Evolutionary conservation across 2,888 invertebrate genomes (phyloP), one percentile per base, ranked within the genome.

Genomic region (Hyposoter dolosus): DNA sequence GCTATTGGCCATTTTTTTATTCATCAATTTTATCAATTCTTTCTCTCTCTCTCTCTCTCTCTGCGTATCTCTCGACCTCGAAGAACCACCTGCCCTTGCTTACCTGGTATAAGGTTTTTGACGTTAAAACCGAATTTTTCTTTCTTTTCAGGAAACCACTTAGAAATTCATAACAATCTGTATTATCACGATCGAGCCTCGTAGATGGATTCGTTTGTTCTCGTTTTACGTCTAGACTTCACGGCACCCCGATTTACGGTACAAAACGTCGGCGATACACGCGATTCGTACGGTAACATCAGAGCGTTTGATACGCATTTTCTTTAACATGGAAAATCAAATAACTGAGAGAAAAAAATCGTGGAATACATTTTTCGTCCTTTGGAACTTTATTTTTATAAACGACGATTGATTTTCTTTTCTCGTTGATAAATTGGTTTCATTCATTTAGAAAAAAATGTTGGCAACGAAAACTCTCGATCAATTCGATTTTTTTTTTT

Each of bases 231-330:
- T 60, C 60, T 28, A 60, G 60, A 60, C 60, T 28, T 28, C 15
- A 6, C 23, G 60, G 60, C 60, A 60, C 28, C 60, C 1, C 28
- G 60, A 60, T 60, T 60, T 60, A 15, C 28, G 15, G 15, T 15
- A 60, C 15, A 28, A 15, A 60, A 60, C 60, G 60, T 28, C 28
- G 60, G 28, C 28, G 60, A 60, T 60, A 28, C 60, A 60, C 60
- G 60, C 60, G 60, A 60, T 28, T 2, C 15, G 15, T 60, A 28
- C 28, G 28, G 28, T 28, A 12, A 60, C 4, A 12, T 60, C 15
- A 15, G 60, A 60, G 60, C 60, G 28, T 60, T 12, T 15, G 28
- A 28, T 56, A 28, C 0, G 23, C 3, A 12, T 23, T 60, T 60
- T 15, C 5, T 60, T 60, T 23, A 56, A 56, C 56, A 5, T 12